Evolutionary conservation across 2,797 vertebrate species (phyloP).

Genomic region (Acanthurus leucopareius): DNA sequence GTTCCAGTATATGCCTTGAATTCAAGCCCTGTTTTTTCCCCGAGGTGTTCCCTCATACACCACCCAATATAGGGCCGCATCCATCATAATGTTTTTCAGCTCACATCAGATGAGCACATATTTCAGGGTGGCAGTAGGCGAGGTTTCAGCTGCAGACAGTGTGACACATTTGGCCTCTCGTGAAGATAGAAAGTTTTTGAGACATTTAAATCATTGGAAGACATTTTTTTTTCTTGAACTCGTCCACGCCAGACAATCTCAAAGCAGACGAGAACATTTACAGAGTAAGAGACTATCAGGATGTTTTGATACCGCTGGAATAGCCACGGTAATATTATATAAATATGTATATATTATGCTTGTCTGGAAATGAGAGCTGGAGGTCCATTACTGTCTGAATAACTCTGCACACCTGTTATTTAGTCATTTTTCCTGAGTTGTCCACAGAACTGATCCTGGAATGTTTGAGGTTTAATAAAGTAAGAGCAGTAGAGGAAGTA

Average conservation of each 20-base stretch:
- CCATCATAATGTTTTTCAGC: constrained; percentile 69
- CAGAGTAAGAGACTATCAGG: not conserved
- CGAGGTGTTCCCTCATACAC: constrained; percentile 49
- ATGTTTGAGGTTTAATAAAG: constrained; percentile 51
- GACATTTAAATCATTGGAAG: constrained; percentile 26
- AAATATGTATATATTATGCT: not conserved
- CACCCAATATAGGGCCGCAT: constrained; percentile 58
- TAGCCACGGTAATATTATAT: not conserved
- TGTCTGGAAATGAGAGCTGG: not conserved
- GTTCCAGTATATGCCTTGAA: constrained; percentile 47
- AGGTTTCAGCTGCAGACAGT: constrained; percentile 22
- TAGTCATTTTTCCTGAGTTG: not conserved
- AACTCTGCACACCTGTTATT: not conserved
- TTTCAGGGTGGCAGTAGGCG: constrained; percentile 38
- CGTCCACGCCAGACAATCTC: constrained; percentile 13
- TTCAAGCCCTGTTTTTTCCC: constrained; percentile 54
- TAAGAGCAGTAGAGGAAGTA: constrained; percentile 41
- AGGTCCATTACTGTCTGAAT: not conserved
- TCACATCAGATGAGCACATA: constrained; percentile 38
- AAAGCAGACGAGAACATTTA: not conserved
- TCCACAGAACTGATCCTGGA: constrained; percentile 29
- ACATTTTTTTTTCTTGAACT: constrained; percentile 9
- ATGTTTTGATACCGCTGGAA: not conserved
- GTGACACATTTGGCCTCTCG: constrained; percentile 1
- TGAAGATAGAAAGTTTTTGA: constrained; percentile 21